Evolutionary conservation across 2,888 invertebrate genomes (phyloP), one percentile per base, ranked within the genome.

Genomic region (Ichneumoninae sp.): DNA sequence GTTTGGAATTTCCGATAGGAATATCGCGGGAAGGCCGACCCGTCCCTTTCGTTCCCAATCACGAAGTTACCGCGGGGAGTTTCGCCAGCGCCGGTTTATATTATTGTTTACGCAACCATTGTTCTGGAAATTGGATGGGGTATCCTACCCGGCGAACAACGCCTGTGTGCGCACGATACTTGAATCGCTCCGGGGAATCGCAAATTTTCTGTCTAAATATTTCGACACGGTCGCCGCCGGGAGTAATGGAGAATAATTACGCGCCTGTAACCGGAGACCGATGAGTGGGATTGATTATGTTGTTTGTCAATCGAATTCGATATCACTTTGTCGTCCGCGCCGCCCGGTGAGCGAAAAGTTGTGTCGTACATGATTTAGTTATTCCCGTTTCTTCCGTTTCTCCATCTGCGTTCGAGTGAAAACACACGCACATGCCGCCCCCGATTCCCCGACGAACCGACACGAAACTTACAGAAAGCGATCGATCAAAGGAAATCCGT

Each of bases 401-500:
- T 57, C 22, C n/a, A 36, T 60, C 65, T 26, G 26, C 54, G 44
- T 76, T 30, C 54, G 33, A 71, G 40, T 7, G 30, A 33, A 77
- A 66, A 40, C 22, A n/a, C 30, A 30, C 47, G 22, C 54, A 52
- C 69, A 22, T 60, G 72, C 26, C 69, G 66, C 54, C 2, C 78
- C 52, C 57, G 44, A 82, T 77, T 69, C 62, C 16, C 74, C 50
- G 72, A 72, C 71, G 70, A 74, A 74, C 69, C 40, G 70, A 71
- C 65, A 75, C 33, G 26, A 13, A 68, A 57, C 65, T 65, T 75
- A 47, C 60, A 36, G 57, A 44, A 80, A 80, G 79, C 75, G 69
- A 83, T 83, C 83, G 75, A 83, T 83, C 83, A 80, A 65, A 54
- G 66, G 72, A 82, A 83, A 83, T 83, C 69, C 69, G 74, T 78